These are phyloP conservation scores for Todiramphus saurophagus DNA, from an alignment of 2,113 vertebrate species.

Conservation along the genomic window DNA sequence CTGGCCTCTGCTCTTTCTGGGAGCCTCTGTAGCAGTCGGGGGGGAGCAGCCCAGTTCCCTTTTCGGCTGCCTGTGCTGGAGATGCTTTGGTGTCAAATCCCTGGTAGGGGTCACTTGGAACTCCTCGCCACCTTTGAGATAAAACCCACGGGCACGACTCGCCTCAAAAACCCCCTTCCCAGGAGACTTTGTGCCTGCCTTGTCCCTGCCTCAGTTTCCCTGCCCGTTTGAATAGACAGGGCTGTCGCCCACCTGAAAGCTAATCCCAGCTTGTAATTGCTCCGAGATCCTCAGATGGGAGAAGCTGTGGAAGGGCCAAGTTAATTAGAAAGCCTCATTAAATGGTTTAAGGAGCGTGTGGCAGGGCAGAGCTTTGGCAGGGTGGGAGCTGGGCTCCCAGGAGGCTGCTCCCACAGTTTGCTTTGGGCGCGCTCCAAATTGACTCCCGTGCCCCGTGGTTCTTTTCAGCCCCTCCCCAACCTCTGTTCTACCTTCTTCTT, in stretches of 20 bases:
- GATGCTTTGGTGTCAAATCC: not conserved
- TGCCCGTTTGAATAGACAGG: not conserved
- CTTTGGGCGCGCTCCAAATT: not conserved
- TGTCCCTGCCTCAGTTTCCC: constrained; percentile 25
- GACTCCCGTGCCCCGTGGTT: not conserved
- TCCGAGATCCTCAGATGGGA: constrained; percentile 43
- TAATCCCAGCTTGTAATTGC: constrained; percentile 2
- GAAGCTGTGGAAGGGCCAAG: constrained; percentile 49
- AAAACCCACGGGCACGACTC: not conserved
- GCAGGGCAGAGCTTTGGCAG: constrained; percentile 23
- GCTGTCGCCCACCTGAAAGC: not conserved
- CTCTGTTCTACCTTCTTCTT: not conserved
- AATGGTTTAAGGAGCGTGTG: constrained; percentile 1
- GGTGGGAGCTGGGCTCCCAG: not conserved
- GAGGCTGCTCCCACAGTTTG: not conserved
- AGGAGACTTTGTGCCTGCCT: not conserved
- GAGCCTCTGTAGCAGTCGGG: not conserved
- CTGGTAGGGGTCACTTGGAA: not conserved
- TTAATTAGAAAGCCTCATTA: constrained; percentile 53
- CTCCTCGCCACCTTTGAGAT: not conserved
- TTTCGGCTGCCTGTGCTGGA: not conserved
- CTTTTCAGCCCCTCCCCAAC: not conserved
- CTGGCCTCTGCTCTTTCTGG: not conserved
- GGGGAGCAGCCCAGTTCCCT: not conserved
- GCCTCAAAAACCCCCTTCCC: not conserved